Percentiles rank a stretch among this genome's conserved stretches.
Conservation (phyloP, 2,797 vertebrate genomes). For the Protosalanx chinensis region DNA sequence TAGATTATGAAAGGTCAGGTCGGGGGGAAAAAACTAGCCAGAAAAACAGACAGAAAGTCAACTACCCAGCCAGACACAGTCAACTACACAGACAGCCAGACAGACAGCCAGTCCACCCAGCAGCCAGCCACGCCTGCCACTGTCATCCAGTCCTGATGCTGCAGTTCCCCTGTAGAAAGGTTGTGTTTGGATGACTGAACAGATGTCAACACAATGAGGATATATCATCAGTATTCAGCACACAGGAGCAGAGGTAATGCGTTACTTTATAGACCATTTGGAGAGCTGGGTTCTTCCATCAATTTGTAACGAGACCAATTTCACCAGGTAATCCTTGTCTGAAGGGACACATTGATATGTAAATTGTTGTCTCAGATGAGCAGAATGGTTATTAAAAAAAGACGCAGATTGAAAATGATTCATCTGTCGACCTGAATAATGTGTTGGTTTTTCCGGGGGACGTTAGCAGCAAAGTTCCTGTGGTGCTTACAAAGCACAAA, state of each 20-base stretch:
- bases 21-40: too few species aligned
- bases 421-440: slow-evolving; percentile 36
- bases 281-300: slow-evolving; percentile 40
- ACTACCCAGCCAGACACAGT: too few species aligned
- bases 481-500: background rate
- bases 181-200: background rate
- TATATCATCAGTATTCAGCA: slow-evolving; percentile 41
- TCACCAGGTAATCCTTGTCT: slow-evolving; percentile 54
- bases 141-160: background rate
- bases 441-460: slow-evolving; percentile 35
- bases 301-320: slow-evolving; percentile 60
- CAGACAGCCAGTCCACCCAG: too few species aligned
- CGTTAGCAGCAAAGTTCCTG: background rate
- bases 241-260: slow-evolving; percentile 27
- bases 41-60: too few species aligned
- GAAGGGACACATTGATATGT: slow-evolving; percentile 59
- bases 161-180: background rate
- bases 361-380: slow-evolving; percentile 58
- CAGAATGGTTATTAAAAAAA: slow-evolving; percentile 52
- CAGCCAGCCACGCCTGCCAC: too few species aligned
- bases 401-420: slow-evolving; percentile 50
- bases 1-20: too few species aligned
- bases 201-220: background rate
- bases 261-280: slow-evolving; percentile 50
- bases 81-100: too few species aligned